Conservation (phyloP, 2,113 vertebrate genomes). For the Misgurnus mizolepis region DNA sequence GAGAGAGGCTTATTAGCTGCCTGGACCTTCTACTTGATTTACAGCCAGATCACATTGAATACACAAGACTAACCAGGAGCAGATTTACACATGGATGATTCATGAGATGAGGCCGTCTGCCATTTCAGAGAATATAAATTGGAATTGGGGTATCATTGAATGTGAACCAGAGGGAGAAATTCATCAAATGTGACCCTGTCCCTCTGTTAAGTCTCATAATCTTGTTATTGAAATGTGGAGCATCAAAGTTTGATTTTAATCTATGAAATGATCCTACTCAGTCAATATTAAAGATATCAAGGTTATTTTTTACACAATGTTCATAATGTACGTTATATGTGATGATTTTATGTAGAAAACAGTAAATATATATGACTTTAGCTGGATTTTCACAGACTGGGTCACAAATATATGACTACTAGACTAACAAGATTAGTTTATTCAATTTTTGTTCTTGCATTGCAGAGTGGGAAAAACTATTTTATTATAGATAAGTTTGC, state of each 20-base stretch:
- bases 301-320: no score
- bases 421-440: background rate
- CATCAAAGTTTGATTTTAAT: no score
- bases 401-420: background rate
- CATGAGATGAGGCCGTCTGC: constrained; percentile 35
- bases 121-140: constrained; percentile 22
- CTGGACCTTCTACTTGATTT: constrained; percentile 33
- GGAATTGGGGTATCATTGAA: constrained; percentile 16
- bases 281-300: no score
- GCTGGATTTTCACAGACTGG: no score
- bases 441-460: background rate
- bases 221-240: no score
- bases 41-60: constrained; percentile 41
- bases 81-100: constrained; percentile 39
- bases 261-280: no score
- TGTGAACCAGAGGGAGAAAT: constrained; percentile 9
- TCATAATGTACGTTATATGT: no score
- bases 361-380: no score
- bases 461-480: background rate
- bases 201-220: no score
- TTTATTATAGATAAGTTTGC: background rate
- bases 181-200: background rate
- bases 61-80: constrained; percentile 39
- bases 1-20: constrained; percentile 39
- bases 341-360: no score